Evolutionary conservation across 2,888 invertebrate species (phyloP).

Genomic region (Eupithecia exiguata): DNA sequence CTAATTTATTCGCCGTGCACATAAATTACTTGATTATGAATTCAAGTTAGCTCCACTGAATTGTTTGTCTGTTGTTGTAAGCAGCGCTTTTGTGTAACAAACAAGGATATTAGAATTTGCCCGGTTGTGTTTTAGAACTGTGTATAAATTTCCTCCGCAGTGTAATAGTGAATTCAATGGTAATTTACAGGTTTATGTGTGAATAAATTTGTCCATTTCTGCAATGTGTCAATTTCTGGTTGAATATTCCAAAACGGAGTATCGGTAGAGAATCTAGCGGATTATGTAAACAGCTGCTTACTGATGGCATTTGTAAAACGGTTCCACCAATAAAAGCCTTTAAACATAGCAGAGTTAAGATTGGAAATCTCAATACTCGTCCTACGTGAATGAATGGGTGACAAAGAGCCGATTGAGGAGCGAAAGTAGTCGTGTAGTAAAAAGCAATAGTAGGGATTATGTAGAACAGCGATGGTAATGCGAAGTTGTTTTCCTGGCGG

Average conservation of each 20-base stretch:
- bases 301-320: conserved; percentile 25
- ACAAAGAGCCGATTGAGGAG: conserved; percentile 62
- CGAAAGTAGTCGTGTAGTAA: conserved; percentile 73
- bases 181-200: conserved; percentile 42
- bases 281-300: conserved; percentile 22
- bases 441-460: conserved; percentile 80
- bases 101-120: conserved; percentile 76
- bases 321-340: conserved; percentile 13
- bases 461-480: conserved; percentile 79
- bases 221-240: conserved; percentile 36
- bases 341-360: conserved; percentile 27
- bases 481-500: conserved; percentile 78
- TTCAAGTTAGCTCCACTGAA: conserved; percentile 81
- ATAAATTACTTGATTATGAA: conserved; percentile 85
- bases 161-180: conserved; percentile 42
- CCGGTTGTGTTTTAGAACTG: conserved; percentile 61
- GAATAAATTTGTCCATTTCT: conserved; percentile 40
- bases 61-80: conserved; percentile 81
- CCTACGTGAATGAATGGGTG: conserved; percentile 59
- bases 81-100: conserved; percentile 78
- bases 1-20: conserved; percentile 84
- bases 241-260: conserved; percentile 21
- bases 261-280: conserved; percentile 13
- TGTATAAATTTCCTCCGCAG: conserved; percentile 54
- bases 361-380: conserved; percentile 38